A percentile compares a stretch with the other conserved stretches of the same genome.
Evolutionary conservation across 2,113 vertebrate species (phyloP).

Genomic region (Felis catus): F.catus_Fca126_mat1.0 CM031412.1:207735001-207735500

Average conservation of each 20-base stretch:
- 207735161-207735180: background rate
- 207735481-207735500: constrained; percentile 18
- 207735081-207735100: background rate
- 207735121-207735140: background rate
- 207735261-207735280: background rate
- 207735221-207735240: background rate
- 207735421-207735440: background rate
- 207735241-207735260: background rate
- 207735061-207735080: background rate
- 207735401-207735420: background rate
- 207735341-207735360: background rate
- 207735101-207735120: background rate
- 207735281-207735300: background rate
- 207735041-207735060: background rate
- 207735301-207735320: constrained; percentile 9
- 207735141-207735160: background rate
- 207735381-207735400: background rate
- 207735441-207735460: background rate
- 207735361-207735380: background rate
- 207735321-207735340: background rate
- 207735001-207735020: constrained; percentile 10
- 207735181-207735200: constrained; percentile 1
- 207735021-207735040: background rate
- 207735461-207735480: background rate
- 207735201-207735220: background rate